Percentiles rank a stretch among this genome's conserved stretches.
Conservation (phyloP, 2,113 vertebrate species). For the Phycodurus eques region DNA sequence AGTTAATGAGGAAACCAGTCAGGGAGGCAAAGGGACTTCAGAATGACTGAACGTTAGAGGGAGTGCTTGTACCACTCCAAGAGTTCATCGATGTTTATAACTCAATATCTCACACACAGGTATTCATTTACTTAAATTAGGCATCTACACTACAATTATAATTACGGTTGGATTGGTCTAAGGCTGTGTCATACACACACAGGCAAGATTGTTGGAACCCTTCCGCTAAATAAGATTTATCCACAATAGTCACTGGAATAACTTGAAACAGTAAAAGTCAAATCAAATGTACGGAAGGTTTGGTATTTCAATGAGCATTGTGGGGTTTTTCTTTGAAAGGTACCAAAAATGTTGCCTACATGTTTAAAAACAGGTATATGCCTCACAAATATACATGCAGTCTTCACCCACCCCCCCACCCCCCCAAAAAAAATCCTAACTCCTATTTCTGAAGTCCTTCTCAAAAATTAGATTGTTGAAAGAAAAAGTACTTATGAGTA, state of each 20-base stretch:
- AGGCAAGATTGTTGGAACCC: neutral
- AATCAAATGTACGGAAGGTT: too few species aligned
- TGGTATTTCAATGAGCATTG: too few species aligned
- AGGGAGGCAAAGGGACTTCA: neutral
- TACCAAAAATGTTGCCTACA: too few species aligned
- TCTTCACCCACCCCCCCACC: too few species aligned
- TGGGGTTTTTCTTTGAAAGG: too few species aligned
- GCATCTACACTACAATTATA: neutral
- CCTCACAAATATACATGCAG: too few species aligned
- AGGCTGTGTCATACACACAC: neutral
- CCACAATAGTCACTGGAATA: too few species aligned
- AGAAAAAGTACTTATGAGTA: constrained; percentile 40
- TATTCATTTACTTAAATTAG: neutral
- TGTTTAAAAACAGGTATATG: too few species aligned
- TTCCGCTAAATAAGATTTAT: too few species aligned
- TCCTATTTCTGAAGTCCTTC: neutral
- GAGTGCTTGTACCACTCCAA: constrained; percentile 16
- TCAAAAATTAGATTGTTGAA: neutral
- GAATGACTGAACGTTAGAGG: constrained; percentile 37
- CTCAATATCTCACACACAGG: neutral
- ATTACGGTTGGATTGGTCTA: neutral
- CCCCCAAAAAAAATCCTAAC: too few species aligned
- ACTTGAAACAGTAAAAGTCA: too few species aligned
- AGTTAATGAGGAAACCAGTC: neutral
- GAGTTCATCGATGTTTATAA: neutral